Conservation (phyloP, 2,888 invertebrate genomes). For the Chromoteleia sp. region DNA sequence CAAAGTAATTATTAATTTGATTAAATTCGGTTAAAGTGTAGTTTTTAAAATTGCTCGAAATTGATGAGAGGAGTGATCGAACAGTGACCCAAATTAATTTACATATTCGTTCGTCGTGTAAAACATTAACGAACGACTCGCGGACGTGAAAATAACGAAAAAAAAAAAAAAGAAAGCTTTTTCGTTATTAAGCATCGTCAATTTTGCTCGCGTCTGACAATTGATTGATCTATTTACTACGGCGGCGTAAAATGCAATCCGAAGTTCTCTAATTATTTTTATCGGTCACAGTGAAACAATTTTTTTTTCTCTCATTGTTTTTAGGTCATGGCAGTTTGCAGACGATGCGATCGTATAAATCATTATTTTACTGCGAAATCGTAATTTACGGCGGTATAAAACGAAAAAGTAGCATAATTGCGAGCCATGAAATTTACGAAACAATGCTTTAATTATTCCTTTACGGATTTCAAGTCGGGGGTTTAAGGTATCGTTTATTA, state of each 20-base stretch:
- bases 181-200: slow-evolving; percentile 29
- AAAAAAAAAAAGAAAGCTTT: neutral
- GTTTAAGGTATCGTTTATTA: too few species aligned
- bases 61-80: neutral
- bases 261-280: slow-evolving; percentile 45
- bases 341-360: slow-evolving; percentile 51
- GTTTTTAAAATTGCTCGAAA: neutral
- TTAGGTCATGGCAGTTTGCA: slow-evolving; percentile 40
- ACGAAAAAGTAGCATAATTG: slow-evolving; percentile 39
- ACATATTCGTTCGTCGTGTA: slow-evolving; percentile 16
- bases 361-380: slow-evolving; percentile 47
- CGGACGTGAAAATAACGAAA: neutral
- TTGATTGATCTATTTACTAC: slow-evolving; percentile 51
- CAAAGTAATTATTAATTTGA: slow-evolving; percentile 1
- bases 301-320: slow-evolving; percentile 21
- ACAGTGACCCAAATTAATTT: slow-evolving; percentile 13
- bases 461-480: slow-evolving; percentile 9
- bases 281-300: slow-evolving; percentile 38
- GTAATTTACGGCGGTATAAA: slow-evolving; percentile 34
- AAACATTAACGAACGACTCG: slow-evolving; percentile 22
- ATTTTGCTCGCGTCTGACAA: slow-evolving; percentile 37
- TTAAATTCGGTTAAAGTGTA: neutral
- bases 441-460: slow-evolving; percentile 29
- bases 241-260: slow-evolving; percentile 27
- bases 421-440: slow-evolving; percentile 20